Evolutionary conservation across 2,113 vertebrate genomes (phyloP).

Genomic region (Rynchops niger): DNA sequence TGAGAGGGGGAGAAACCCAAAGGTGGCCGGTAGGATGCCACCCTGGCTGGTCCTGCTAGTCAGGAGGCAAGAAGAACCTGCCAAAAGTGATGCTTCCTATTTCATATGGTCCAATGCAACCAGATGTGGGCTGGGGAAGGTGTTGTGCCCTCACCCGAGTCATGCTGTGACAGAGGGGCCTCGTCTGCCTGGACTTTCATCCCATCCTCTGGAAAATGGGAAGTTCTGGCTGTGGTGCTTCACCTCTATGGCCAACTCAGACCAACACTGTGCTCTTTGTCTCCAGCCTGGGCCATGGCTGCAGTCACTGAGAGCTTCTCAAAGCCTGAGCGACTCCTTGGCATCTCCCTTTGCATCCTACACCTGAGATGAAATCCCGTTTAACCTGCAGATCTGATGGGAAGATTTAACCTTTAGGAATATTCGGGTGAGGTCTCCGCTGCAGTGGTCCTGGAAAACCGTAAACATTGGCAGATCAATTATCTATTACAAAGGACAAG

Average conservation of each 20-base stretch:
- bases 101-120: background rate
- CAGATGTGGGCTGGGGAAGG: background rate
- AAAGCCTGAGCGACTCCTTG: fast-evolving
- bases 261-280: background rate
- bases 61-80: too few relatives aligned
- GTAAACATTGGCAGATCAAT: background rate
- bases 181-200: background rate
- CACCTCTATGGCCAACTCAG: background rate
- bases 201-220: background rate
- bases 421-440: background rate
- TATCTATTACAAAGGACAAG: background rate
- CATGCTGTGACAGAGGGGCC: fast-evolving
- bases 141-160: background rate
- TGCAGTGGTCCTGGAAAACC: background rate
- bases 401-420: background rate
- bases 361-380: background rate
- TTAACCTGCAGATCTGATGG: background rate
- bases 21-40: background rate
- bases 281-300: background rate
- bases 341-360: background rate
- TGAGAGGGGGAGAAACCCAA: too few relatives aligned
- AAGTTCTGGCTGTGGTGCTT: background rate
- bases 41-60: background rate
- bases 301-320: background rate
- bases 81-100: background rate